phyloP scores from a whole-genome alignment of 1,140 invertebrate species.

The Eriocheir sinensis region DNA sequence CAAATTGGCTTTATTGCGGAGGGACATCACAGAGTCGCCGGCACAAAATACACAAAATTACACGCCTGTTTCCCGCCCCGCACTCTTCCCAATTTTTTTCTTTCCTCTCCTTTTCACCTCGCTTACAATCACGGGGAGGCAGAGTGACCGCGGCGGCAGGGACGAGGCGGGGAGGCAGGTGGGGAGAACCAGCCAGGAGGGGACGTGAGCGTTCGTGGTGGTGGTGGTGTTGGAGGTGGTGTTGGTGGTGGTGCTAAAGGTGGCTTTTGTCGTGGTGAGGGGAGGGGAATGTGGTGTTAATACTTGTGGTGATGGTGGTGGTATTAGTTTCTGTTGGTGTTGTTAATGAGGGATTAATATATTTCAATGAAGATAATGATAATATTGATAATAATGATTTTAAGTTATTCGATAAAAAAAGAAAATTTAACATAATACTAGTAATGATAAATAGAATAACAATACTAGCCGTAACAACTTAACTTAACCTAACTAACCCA shows the following conservation, averaged over 20 bases:
- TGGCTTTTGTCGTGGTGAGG: not conserved
- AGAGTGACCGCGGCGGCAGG: not conserved
- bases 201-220: not conserved
- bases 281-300: not conserved
- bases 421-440: not conserved
- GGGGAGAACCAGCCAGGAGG: not conserved
- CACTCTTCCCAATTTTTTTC: conserved; percentile 30
- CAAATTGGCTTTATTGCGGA: conserved; percentile 60
- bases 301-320: not conserved
- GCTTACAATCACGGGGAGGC: conserved; percentile 31
- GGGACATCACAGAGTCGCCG: conserved; percentile 28
- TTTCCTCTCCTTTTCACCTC: not conserved
- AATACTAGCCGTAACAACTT: too few relatives aligned
- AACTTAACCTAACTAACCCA: too few relatives aligned
- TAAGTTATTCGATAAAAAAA: too few relatives aligned
- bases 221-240: not conserved
- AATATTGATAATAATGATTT: too few relatives aligned
- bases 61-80: conserved; percentile 48
- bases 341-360: too few relatives aligned
- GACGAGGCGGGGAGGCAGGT: not conserved
- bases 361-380: too few relatives aligned
- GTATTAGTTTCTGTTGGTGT: too few relatives aligned
- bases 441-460: conserved; percentile 1
- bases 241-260: not conserved
- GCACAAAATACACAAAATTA: conserved; percentile 59